Evolutionary conservation across 2,113 vertebrate species (phyloP).

Genomic region (Verasper variegatus): DNA sequence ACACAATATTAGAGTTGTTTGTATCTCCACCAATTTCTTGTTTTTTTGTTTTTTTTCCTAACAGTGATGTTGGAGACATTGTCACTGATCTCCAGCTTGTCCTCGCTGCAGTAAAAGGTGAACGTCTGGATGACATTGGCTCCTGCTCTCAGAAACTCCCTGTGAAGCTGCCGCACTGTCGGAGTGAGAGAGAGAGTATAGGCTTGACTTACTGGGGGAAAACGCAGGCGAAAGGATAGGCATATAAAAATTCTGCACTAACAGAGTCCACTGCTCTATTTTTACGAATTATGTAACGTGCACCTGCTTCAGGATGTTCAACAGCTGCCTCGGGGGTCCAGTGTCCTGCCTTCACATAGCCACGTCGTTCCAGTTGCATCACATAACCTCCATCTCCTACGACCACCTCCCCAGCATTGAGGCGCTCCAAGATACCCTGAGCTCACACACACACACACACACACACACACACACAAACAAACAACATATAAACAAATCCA

Average conservation of each 20-base stretch:
- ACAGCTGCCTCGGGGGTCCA: conserved; percentile 92
- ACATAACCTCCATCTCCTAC: conserved; percentile 92
- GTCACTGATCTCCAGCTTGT: conserved; percentile 89
- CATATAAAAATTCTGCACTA: not conserved
- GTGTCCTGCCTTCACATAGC: conserved; percentile 89
- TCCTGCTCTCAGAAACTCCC: conserved; percentile 89
- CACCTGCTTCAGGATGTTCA: conserved; percentile 91
- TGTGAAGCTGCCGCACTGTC: conserved; percentile 88
- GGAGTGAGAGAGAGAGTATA: conserved; percentile 1
- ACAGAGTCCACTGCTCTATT: not conserved
- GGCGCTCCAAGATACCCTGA: conserved; percentile 88
- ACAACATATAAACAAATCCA: too few species aligned
- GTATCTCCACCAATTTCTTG: not conserved
- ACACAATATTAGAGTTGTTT: not conserved
- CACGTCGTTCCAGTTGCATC: conserved; percentile 88
- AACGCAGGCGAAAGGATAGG: not conserved
- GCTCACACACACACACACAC: conserved; percentile 7
- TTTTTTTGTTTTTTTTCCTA: conserved; percentile 71
- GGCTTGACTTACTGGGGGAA: not conserved
- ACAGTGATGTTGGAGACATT: conserved; percentile 88
- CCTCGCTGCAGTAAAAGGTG: conserved; percentile 90
- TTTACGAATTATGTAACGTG: not conserved
- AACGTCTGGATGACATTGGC: conserved; percentile 88
- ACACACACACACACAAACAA: too few species aligned
- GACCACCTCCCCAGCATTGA: conserved; percentile 87